Conservation (phyloP, 2,888 invertebrate species). For the Aleiodes leptofemur region DNA sequence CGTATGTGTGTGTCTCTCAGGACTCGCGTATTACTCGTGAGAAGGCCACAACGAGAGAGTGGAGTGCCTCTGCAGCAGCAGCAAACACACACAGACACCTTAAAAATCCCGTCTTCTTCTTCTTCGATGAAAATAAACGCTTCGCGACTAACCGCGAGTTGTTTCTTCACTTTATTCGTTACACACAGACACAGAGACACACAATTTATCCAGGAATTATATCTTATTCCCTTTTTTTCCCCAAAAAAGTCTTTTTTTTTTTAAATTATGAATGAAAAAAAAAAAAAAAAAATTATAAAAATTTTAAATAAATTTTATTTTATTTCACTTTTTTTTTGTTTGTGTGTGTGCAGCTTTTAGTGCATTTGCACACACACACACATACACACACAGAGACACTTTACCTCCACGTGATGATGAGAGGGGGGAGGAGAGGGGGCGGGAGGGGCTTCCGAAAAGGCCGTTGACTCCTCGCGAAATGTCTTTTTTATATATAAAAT, state of each 20-base stretch:
- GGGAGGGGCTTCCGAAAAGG: conserved; percentile 60
- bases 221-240: background rate
- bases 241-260: too few species aligned
- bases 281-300: background rate
- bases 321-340: too few species aligned
- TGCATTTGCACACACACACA: conserved; percentile 18
- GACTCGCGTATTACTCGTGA: conserved; percentile 19
- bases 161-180: conserved; percentile 10
- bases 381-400: background rate
- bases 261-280: too few species aligned
- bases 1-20: conserved; percentile 17
- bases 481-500: too few species aligned
- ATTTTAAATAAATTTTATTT: too few species aligned
- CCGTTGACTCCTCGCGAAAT: conserved; percentile 64
- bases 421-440: conserved; percentile 3
- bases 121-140: conserved; percentile 21
- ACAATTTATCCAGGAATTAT: background rate
- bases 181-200: background rate
- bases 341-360: too few species aligned
- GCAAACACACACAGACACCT: too few species aligned
- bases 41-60: conserved; percentile 19
- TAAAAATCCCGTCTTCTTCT: background rate
- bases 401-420: conserved; percentile 51
- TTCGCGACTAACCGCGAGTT: conserved; percentile 30
- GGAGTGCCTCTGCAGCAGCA: background rate